Conservation (phyloP, 2,888 invertebrate species). For the Dryocosmus kuriphilus region DNA sequence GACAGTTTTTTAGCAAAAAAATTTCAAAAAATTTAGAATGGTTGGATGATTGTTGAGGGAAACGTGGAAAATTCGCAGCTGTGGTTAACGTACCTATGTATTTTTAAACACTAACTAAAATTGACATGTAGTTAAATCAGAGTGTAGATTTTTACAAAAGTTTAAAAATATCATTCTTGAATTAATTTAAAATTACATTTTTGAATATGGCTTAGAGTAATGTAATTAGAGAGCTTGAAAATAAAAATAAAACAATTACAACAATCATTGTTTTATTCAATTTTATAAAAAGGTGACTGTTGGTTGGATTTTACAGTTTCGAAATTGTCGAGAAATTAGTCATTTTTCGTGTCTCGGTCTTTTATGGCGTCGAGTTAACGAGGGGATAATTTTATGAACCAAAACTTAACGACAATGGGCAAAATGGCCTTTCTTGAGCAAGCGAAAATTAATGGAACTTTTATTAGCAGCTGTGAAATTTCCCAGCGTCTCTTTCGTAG, state of each 20-base stretch:
- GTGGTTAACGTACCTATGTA: not conserved
- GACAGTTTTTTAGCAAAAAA: conserved; percentile 31
- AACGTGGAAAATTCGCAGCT: conserved; percentile 1
- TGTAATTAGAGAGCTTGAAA: not conserved
- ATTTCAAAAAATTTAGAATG: not conserved
- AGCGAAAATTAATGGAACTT: not conserved
- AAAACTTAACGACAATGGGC: not conserved
- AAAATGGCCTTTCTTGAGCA: not conserved
- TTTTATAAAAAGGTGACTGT: not conserved
- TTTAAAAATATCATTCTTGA: too few species aligned
- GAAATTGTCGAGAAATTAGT: not conserved
- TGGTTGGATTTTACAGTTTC: not conserved
- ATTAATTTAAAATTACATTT: too few species aligned
- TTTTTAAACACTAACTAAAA: too few species aligned
- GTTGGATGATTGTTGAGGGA: not conserved
- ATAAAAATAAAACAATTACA: not conserved
- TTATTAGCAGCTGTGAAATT: not conserved
- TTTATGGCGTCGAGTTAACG: not conserved
- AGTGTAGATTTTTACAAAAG: too few species aligned
- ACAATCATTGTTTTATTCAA: not conserved
- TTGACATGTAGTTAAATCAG: too few species aligned
- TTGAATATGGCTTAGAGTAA: not conserved
- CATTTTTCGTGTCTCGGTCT: not conserved
- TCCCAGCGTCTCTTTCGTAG: not conserved
- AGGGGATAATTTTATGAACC: not conserved